Evolutionary conservation across 2,113 vertebrate genomes (phyloP).

Genomic region (Montifringilla adamsi): DNA sequence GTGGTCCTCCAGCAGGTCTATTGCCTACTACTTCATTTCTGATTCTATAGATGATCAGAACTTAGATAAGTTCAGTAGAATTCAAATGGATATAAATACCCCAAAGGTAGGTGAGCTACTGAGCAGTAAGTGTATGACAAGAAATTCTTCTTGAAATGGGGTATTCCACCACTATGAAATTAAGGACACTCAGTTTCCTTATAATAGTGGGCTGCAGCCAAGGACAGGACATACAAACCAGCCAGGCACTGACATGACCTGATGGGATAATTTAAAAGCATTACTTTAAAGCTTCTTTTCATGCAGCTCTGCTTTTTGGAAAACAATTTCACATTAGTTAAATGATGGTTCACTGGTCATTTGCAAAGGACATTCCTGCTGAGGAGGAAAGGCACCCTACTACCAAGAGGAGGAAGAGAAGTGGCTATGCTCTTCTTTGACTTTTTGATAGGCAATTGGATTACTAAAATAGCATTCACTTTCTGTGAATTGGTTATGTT

Average conservation of each 20-base stretch:
- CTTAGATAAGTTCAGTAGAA: background rate
- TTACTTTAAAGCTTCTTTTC: background rate
- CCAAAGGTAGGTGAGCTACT: background rate
- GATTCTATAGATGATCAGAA: background rate
- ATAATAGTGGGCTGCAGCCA: background rate
- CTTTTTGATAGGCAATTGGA: background rate
- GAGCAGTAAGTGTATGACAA: background rate
- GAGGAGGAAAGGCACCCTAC: background rate
- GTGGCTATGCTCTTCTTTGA: background rate
- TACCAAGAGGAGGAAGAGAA: background rate
- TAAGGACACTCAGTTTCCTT: background rate
- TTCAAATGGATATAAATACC: background rate
- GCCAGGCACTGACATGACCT: background rate
- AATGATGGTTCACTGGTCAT: background rate
- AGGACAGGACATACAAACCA: background rate
- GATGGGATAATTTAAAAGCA: background rate
- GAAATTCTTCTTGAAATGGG: background rate
- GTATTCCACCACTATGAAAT: background rate
- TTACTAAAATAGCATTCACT: background rate
- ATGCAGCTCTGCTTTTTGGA: background rate
- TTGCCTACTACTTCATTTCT: background rate
- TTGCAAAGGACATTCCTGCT: background rate
- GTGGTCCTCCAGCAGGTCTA: background rate
- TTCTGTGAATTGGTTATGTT: background rate
- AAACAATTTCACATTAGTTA: background rate